Evolutionary conservation across 2,888 invertebrate species (phyloP), one percentile per base, ranked within the genome.

Genomic region (Eupeodes luniger): DNA sequence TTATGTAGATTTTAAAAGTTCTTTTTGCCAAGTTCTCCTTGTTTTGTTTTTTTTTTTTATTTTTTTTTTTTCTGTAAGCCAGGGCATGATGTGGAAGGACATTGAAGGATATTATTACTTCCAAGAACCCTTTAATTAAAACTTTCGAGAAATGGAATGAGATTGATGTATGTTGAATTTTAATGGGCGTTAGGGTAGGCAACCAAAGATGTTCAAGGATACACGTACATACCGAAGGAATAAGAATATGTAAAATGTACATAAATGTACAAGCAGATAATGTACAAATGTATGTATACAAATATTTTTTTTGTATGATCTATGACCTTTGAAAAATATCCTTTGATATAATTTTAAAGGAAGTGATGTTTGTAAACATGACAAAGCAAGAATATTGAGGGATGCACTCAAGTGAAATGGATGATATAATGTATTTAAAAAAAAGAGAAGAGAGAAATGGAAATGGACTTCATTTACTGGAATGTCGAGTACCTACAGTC

Each of bases 41-140:
- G 51, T 57, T 57, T 44, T 59, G 5, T 7, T 59, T 14, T 34
- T 34, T 59, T 27, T 59, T 59, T 27, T 44, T 49, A n/a, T 40
- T n/a, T 11, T 47, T 64, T 44, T 62, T 69, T 12, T 44, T 57
- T 16, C 40, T 34, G 44, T 64, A 66, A 19, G 47, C 34, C 14
- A 64, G 67, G 11, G 62, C 66, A 61, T 66, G 76, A 61, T 59
- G 75, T 51, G 67, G 59, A 77, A 70, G 79, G 82, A 75, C 78
- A 81, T 62, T 72, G 64, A 86, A 70, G 86, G 82, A 82, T 86
- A 82, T 86, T 86, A 86, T 82, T 86, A 79, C 86, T 82, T 82
- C 70, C 27, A 76, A 79, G 82, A 82, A 79, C 79, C 79, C 86
- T 79, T 82, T 86, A 79, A 86, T 86, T 87, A 87, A 87, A 87